These are phyloP conservation scores for Gymnocypris eckloni DNA, from an alignment of 2,797 vertebrate genomes.

Conservation along the genomic window DNA sequence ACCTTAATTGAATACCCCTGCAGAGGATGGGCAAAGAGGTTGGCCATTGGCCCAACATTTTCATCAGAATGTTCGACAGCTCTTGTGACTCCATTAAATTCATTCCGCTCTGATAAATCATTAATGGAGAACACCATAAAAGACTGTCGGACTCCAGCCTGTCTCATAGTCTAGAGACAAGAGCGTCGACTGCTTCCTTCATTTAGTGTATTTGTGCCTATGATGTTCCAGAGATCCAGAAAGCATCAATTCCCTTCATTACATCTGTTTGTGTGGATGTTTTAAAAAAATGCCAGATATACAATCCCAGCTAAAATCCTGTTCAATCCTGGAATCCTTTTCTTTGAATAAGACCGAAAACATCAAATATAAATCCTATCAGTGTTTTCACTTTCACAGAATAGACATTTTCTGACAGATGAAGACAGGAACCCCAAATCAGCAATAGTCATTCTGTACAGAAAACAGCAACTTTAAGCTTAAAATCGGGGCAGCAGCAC, in stretches of 20 bases:
- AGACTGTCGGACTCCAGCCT: conserved; percentile 19
- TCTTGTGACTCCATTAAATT: conserved; percentile 25
- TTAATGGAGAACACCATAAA: conserved; percentile 43
- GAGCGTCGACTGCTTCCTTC: not conserved
- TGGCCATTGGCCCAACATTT: conserved; percentile 1
- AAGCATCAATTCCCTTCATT: not conserved
- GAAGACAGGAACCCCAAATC: conserved; percentile 10
- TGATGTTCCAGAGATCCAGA: conserved; percentile 26
- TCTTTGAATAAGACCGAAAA: not conserved
- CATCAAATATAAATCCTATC: not conserved
- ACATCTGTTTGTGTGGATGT: not conserved
- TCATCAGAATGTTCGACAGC: conserved; percentile 8
- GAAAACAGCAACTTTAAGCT: conserved; percentile 27
- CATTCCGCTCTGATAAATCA: conserved; percentile 27
- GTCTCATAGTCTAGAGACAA: conserved; percentile 14
- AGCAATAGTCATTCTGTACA: conserved; percentile 24
- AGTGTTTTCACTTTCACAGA: conserved; percentile 5
- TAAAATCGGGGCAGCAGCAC: conserved; percentile 30
- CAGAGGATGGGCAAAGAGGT: conserved; percentile 1
- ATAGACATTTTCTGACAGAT: conserved; percentile 19
- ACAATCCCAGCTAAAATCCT: not conserved
- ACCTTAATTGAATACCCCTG: conserved; percentile 18
- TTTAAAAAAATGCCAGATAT: not conserved
- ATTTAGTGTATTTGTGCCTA: not conserved
- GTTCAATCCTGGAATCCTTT: not conserved